Evolutionary conservation across 2,888 invertebrate species (phyloP).

Genomic region (Malthinus flaveolus): DNA sequence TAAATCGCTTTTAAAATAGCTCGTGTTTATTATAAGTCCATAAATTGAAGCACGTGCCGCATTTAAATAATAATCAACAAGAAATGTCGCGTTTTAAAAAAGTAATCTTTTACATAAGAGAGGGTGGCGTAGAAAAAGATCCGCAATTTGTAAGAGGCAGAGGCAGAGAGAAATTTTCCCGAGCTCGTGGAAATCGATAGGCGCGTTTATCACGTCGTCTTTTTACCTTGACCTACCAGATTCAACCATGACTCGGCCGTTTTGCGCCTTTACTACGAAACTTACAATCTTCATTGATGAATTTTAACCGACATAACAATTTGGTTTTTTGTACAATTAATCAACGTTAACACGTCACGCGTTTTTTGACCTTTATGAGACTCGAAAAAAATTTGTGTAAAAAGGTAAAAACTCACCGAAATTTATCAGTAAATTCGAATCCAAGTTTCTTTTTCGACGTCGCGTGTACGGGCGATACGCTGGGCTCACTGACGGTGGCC

Average conservation of each 20-base stretch:
- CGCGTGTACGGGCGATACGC: slow-evolving; percentile 71
- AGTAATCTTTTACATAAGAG: background rate
- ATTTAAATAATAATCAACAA: background rate
- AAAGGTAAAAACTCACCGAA: slow-evolving; percentile 66
- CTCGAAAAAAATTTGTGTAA: too few relatives aligned
- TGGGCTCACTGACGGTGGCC: slow-evolving; percentile 75
- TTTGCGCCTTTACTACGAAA: slow-evolving; percentile 10
- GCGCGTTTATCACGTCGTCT: slow-evolving; percentile 41
- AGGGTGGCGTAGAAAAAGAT: background rate
- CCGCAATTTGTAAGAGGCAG: slow-evolving; percentile 8
- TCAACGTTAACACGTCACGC: too few relatives aligned
- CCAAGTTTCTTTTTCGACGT: slow-evolving; percentile 74
- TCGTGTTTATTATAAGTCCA: too few relatives aligned
- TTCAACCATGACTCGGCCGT: slow-evolving; percentile 31
- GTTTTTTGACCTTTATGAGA: too few relatives aligned
- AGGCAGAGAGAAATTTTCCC: slow-evolving; percentile 37
- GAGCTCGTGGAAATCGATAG: slow-evolving; percentile 41
- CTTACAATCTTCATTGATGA: slow-evolving; percentile 15
- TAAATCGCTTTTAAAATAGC: too few relatives aligned
- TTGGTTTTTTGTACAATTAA: too few relatives aligned
- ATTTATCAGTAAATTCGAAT: slow-evolving; percentile 77
- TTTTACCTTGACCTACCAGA: slow-evolving; percentile 48
- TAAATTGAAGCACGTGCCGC: background rate
- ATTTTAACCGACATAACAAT: background rate
- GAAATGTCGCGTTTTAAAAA: background rate